phyloP scores from a whole-genome alignment of 2,797 vertebrate species.

The Mus spretus region DNA sequence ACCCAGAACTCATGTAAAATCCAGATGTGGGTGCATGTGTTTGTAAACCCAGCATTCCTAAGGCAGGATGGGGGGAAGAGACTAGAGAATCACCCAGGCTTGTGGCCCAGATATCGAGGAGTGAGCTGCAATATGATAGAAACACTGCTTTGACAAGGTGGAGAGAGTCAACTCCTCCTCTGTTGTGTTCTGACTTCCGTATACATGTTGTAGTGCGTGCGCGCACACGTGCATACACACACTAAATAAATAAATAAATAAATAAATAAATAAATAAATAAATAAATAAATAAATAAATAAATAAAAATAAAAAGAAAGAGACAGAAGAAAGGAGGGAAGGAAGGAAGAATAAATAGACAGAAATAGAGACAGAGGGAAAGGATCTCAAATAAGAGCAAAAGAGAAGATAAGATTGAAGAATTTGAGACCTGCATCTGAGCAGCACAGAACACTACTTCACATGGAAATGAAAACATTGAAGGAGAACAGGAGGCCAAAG shows the following conservation, averaged over 20 bases:
- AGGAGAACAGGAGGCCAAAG: neutral
- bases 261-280: neutral
- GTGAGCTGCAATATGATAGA: neutral
- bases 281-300: no score
- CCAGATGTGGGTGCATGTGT: neutral
- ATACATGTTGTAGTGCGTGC: no score
- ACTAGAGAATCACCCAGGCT: neutral
- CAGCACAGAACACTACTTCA: neutral
- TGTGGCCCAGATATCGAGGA: neutral
- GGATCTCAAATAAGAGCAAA: neutral
- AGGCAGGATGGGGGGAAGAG: neutral
- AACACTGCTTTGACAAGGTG: neutral
- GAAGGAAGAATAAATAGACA: neutral
- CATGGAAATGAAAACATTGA: neutral
- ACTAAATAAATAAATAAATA: neutral
- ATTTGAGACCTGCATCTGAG: neutral
- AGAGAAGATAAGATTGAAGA: neutral
- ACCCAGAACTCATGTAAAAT: neutral
- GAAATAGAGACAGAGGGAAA: neutral
- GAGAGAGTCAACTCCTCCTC: neutral
- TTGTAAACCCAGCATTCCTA: neutral
- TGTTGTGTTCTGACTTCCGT: neutral
- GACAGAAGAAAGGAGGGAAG: neutral
- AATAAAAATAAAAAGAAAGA: no score
- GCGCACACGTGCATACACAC: neutral